Evolutionary conservation across 2,797 vertebrate genomes (phyloP), one percentile per base, ranked within the genome.

Genomic region (Chaunax sp.): DNA sequence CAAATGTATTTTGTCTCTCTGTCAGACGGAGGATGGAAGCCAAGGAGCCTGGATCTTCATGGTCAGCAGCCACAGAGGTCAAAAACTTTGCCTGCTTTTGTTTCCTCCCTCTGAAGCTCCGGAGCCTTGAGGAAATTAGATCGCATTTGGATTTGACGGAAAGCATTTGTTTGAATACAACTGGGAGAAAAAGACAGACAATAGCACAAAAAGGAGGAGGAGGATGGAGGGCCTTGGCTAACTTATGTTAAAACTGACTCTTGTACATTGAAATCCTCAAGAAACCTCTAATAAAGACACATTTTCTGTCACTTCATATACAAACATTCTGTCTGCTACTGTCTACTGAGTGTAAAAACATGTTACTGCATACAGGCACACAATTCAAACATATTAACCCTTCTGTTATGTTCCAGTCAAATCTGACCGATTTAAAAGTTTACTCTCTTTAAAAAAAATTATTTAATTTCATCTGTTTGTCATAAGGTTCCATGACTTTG

Each of bases 1-100:
- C 67, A 70, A 72, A 81, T 84, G 60, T n/a, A n/a, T n/a, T n/a
- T n/a, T 81, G 67, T 87, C 80, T 67, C 73, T 82, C 64, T 84
- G 88, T 91, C 77, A 78, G 64, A 25, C 56, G 68, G 69, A 74
- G 78, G 84, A 85, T 84, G 65, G 81, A 83, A 87, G 80, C 85
- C 84, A 85, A 80, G 50, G 56, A 75, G 71, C 64, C 64, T 41
- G 57, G 66, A 60, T 80, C 78, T 70, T 78, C 78, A 74, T 64
- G 78, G 82, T 81, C 79, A 86, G 64, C 77, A 73, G 84, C 56
- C 77, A 60, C 47, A 43, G 41, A 75, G 79, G 83, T 84, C 71
- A 67, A 72, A 80, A 77, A 76, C 68, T 73, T 57, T 60, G 65
- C 69, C 82, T 72, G 83, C 71, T 78, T 84, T 89, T 81, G 84